Conservation (phyloP, 2,797 vertebrate species). For the Myotis pilosus region DNA sequence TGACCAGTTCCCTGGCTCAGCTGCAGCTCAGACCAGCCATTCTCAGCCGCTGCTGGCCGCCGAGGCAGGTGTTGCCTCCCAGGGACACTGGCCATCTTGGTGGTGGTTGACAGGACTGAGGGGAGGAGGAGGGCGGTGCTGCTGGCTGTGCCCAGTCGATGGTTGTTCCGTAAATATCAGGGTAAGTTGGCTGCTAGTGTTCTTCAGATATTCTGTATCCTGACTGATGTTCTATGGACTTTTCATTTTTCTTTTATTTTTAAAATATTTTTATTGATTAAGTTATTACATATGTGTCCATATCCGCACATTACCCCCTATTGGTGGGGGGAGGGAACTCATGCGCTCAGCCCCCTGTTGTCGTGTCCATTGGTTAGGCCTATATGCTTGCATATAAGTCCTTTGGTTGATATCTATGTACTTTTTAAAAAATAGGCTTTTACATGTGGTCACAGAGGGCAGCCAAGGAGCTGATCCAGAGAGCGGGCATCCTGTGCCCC, state of each 20-base stretch:
- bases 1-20: accelerated
- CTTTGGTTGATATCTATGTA: no score
- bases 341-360: no score
- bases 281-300: no score
- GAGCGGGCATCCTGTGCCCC: neutral
- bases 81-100: accelerated
- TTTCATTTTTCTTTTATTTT: no score
- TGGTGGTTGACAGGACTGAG: neutral
- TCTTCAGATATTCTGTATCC: neutral
- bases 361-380: no score
- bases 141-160: neutral
- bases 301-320: no score
- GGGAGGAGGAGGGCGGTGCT: neutral
- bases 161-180: neutral
- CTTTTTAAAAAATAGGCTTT: neutral
- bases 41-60: accelerated
- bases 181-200: neutral
- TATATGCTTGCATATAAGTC: no score
- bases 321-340: no score
- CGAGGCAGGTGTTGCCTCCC: neutral
- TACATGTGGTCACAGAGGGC: neutral
- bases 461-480: neutral
- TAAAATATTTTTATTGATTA: no score
- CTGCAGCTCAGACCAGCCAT: neutral
- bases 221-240: neutral